A percentile compares a stretch with the other conserved stretches of the same genome.
phyloP scores from a whole-genome alignment of 2,113 vertebrate species.

The Synodontis membranacea region DNA sequence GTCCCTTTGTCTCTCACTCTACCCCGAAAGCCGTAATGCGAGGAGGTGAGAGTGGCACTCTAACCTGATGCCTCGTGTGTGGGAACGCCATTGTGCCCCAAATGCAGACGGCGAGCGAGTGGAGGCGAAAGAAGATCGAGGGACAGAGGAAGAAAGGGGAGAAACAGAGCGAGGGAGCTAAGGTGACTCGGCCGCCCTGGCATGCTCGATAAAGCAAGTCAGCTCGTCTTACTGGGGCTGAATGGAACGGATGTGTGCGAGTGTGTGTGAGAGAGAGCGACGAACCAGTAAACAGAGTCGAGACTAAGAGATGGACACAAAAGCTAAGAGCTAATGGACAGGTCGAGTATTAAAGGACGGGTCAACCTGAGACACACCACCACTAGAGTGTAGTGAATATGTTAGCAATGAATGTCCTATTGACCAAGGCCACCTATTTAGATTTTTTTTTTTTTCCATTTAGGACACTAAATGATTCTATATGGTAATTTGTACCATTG shows the following conservation, averaged over 20 bases:
- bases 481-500: not conserved
- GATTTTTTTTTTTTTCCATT: constrained; percentile 9
- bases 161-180: constrained; percentile 41
- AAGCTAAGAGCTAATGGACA: constrained; percentile 19
- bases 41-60: constrained; percentile 63
- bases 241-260: constrained; percentile 45
- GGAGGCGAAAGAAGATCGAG: constrained; percentile 7
- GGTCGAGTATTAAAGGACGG: constrained; percentile 16
- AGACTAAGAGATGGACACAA: constrained; percentile 37
- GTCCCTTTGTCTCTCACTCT: constrained; percentile 60
- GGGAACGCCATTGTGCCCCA: constrained; percentile 66
- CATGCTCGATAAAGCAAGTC: constrained; percentile 50
- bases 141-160: constrained; percentile 32
- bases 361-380: constrained; percentile 16
- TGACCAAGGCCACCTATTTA: not conserved
- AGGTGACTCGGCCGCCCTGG: constrained; percentile 41
- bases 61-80: constrained; percentile 68
- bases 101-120: constrained; percentile 39
- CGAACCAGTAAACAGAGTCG: constrained; percentile 40
- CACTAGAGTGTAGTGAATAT: not conserved
- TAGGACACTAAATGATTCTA: not conserved
- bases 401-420: not conserved
- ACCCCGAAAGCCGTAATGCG: constrained; percentile 65
- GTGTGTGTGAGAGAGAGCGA: constrained; percentile 29
- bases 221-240: constrained; percentile 46